These are phyloP conservation scores for Noctilio leporinus DNA, from an alignment of 2,113 vertebrate species.

Conservation along the genomic window DNA sequence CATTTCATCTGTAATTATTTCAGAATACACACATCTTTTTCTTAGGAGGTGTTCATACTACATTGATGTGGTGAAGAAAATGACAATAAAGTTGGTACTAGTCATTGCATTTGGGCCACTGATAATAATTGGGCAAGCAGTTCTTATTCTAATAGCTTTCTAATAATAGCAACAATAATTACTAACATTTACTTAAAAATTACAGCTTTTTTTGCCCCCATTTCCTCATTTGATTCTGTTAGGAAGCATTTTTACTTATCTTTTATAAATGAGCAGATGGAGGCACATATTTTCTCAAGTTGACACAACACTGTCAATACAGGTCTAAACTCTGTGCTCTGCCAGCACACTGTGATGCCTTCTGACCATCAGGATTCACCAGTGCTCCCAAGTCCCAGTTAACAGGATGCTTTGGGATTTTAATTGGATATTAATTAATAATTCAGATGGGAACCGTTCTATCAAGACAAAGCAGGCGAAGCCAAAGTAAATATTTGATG, in stretches of 20 bases:
- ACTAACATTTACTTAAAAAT: neutral
- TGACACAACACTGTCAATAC: neutral
- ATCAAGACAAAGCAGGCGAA: neutral
- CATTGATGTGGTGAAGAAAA: neutral
- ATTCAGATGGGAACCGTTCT: neutral
- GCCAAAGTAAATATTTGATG: slow-evolving; percentile 20
- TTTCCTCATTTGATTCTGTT: neutral
- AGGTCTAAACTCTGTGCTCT: neutral
- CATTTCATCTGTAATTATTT: neutral
- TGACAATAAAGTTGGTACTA: neutral
- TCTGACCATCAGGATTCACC: neutral
- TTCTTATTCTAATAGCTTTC: neutral
- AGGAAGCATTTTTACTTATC: neutral
- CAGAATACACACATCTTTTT: neutral
- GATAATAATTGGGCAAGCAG: neutral
- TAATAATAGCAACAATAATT: neutral
- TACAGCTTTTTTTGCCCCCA: neutral
- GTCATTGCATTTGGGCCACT: neutral
- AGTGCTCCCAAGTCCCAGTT: neutral
- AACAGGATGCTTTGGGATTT: slow-evolving; percentile 25
- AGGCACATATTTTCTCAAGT: neutral
- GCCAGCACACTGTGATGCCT: neutral
- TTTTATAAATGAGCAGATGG: slow-evolving; percentile 4
- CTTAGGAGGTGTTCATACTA: neutral
- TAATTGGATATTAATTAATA: slow-evolving; percentile 22